phyloP scores from a whole-genome alignment of 1,140 invertebrate species.

The Brachystomella parvula region DNA sequence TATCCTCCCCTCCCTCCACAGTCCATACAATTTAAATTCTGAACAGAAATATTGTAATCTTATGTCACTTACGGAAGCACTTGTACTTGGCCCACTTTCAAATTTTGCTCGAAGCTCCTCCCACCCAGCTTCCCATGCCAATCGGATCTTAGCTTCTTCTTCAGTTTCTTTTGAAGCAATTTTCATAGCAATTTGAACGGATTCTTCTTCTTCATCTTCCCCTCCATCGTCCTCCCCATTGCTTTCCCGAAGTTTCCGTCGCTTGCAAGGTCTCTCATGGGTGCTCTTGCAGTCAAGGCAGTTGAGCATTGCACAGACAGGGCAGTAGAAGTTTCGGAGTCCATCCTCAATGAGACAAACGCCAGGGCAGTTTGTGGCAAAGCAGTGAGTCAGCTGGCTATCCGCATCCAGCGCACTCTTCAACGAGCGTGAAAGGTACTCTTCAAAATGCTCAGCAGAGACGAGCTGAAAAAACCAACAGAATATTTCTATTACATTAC shows the following conservation, averaged over 20 bases:
- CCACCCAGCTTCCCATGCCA: slow-evolving; percentile 2
- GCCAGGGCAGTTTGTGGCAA: not conserved
- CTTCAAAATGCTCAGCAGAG: not conserved
- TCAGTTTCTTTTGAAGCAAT: not conserved
- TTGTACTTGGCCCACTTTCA: too few species aligned
- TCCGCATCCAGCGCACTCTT: not conserved
- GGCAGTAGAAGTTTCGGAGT: not conserved
- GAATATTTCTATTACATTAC: not conserved
- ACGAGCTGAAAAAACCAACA: not conserved
- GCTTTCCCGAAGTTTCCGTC: not conserved
- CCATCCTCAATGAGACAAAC: not conserved
- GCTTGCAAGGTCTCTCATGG: not conserved
- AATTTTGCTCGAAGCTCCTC: not conserved
- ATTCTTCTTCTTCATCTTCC: not conserved
- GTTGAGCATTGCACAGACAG: not conserved
- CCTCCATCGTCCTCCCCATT: too few species aligned
- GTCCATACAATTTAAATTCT: not conserved
- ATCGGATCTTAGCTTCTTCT: not conserved
- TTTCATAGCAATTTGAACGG: not conserved
- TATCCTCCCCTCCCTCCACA: too few species aligned
- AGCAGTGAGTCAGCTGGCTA: not conserved
- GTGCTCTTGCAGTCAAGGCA: not conserved
- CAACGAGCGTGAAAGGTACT: not conserved
- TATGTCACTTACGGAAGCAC: too few species aligned
- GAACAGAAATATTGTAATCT: too few species aligned